phyloP scores from a whole-genome alignment of 2,797 vertebrate genomes.

The Odontamblyopus lacepedii region DNA sequence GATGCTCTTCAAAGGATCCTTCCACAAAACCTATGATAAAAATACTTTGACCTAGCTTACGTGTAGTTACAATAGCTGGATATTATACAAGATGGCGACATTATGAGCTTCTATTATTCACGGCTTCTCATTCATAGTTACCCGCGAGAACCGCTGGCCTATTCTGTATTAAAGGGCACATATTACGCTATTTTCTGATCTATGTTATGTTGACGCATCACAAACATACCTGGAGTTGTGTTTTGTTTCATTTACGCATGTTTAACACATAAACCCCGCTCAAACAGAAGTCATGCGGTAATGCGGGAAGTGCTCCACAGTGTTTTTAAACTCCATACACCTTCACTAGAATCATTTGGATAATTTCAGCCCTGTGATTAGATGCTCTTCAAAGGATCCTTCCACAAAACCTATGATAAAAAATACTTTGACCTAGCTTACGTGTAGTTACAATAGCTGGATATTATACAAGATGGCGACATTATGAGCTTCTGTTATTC shows the following conservation, averaged over 20 bases:
- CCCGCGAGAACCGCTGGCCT: slow-evolving; percentile 7
- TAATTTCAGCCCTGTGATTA: slow-evolving; percentile 13
- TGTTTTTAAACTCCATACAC: too few species aligned
- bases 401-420: slow-evolving; percentile 19
- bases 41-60: slow-evolving; percentile 4
- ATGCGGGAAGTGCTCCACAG: too few species aligned
- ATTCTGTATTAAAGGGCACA: neutral
- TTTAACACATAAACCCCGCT: too few species aligned
- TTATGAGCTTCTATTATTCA: slow-evolving; percentile 16
- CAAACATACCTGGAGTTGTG: too few species aligned
- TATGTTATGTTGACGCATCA: too few species aligned
- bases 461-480: neutral
- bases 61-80: slow-evolving; percentile 7
- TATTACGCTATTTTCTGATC: too few species aligned
- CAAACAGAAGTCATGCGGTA: too few species aligned
- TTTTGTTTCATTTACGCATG: too few species aligned
- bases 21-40: slow-evolving; percentile 20
- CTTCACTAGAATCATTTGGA: too few species aligned
- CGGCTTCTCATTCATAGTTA: slow-evolving; percentile 27
- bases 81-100: neutral
- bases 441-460: slow-evolving; percentile 6
- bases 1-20: slow-evolving; percentile 21
- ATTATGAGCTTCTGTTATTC: slow-evolving; percentile 16
- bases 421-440: slow-evolving; percentile 7
- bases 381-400: slow-evolving; percentile 29